Evolutionary conservation across 2,113 vertebrate genomes (phyloP), one percentile per base, ranked within the genome.

Genomic region (Alethe diademata): DNA sequence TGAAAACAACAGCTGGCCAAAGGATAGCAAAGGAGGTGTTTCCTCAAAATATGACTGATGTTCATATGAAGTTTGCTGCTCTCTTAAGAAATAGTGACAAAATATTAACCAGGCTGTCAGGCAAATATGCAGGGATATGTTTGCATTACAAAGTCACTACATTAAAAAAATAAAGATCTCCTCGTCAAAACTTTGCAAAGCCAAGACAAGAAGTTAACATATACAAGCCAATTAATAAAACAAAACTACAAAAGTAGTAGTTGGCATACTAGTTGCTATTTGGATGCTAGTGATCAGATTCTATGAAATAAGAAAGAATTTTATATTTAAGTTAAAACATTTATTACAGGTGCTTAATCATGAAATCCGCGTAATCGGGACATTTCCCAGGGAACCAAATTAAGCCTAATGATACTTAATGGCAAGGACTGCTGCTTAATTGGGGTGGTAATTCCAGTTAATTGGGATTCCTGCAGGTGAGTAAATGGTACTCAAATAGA

Each of bases 381-480:
- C 88, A 88, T 88, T 98, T 97, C 97, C 96, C 95, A 89, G 76
- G 96, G 91, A 96, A 97, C 89, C 97, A 97, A 98, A 97, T 98
- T 98, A 97, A 97, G 96, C 93, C 93, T 96, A 96, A 97, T 97
- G 90, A 97, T 88, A 95, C 95, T 95, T 95, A 97, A 95, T 97
- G 93, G 95, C 90, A 97, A 97, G 91, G 93, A 96, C 90, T 97
- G 92, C 91, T 94, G 94, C 93, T 97, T 98, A 98, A 97, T 93
- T 97, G 96, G 92, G 96, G 88, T 96, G 92, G 95, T 96, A 98
- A 98, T 98, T 97, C 78, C 93, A 91, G 50, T 96, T 97, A 97
- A 96, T 95, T 97, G 93, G 95, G 83, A 96, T 95, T 97, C 96
- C 97, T 97, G 96, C 86, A 95, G 79, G 91, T 97, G 95, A 97